phyloP scores from a whole-genome alignment of 2,888 invertebrate genomes.

The Lasioglossum vierecki region DNA sequence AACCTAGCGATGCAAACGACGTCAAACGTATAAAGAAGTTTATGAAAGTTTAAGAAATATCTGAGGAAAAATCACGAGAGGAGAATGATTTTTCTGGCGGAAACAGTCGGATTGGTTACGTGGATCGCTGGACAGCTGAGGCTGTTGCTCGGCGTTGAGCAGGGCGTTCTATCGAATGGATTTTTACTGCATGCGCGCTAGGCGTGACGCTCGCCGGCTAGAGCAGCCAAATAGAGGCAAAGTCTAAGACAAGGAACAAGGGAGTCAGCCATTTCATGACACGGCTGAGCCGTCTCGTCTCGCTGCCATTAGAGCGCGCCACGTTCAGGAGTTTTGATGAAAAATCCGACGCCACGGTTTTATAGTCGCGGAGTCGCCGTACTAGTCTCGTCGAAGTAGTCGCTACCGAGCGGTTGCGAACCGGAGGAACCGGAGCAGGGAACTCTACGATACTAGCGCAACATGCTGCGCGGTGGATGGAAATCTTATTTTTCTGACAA shows the following conservation, averaged over 20 bases:
- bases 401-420: constrained; percentile 3
- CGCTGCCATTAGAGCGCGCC: constrained; percentile 61
- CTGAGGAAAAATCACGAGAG: neutral
- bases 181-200: constrained; percentile 18
- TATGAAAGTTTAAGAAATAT: too few relatives aligned
- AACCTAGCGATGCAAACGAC: neutral
- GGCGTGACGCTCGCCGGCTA: constrained; percentile 23
- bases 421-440: neutral
- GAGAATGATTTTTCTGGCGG: neutral
- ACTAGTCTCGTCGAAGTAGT: neutral
- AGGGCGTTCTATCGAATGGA: constrained; percentile 11
- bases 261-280: constrained; percentile 67
- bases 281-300: constrained; percentile 48
- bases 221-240: constrained; percentile 44
- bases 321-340: constrained; percentile 48
- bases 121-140: neutral
- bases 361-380: constrained; percentile 10
- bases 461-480: neutral
- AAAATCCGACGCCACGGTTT: constrained; percentile 37
- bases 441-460: neutral
- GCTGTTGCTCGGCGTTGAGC: neutral
- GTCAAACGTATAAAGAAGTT: neutral
- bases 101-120: neutral
- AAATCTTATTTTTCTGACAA: neutral
- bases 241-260: constrained; percentile 49